Evolutionary conservation across 2,113 vertebrate genomes (phyloP), one percentile per base, ranked within the genome.

Genomic region (Bujurquina vittata): DNA sequence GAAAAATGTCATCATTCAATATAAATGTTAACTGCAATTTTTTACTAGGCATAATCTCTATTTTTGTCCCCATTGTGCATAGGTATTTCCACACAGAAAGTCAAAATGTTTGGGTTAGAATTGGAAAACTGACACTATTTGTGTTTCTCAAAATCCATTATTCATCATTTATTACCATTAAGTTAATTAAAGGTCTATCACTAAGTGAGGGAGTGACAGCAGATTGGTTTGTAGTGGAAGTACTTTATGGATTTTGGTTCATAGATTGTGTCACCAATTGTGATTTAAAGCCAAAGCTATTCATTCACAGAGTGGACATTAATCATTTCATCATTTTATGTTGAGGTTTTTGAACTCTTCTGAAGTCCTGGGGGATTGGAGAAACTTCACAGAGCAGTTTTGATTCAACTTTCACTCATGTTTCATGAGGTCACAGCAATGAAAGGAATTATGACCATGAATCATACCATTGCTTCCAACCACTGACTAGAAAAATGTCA

Each of bases 391-490:
- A 75, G 33, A 77, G 60, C 77, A 67, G 22, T 72, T 79, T 57
- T 73, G 63, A 54, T 85, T 85, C 40, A 76, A 57, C 54, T 31
- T 72, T 52, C 18, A 4, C 49, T 81, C 22, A 23, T 49, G 72
- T 88, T 83, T 87, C 81, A 84, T 79, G 26, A 46, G 49, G 75
- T 80, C 46, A 63, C 46, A 37, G 54, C 1, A 75, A 80, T 86
- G 84, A 89, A 83, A 92, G 77, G 79, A 88, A 63, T 69, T 88
- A 67, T 2, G 23, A 83, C 65, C 58, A 22, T 88, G 60, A 81
- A 79, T 87, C 73, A 89, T 18, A 22, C 3, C 75, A 80, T 85
- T 35, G 4, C 86, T 75, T 86, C 77, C 37, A 84, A 73, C 77
- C 55, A 82, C 77, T 8, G 57, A 83, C 78, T 31, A 73, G 59